These are phyloP conservation scores for Clarias batrachus DNA, from an alignment of 2,113 vertebrate species.

Conservation along the genomic window DNA sequence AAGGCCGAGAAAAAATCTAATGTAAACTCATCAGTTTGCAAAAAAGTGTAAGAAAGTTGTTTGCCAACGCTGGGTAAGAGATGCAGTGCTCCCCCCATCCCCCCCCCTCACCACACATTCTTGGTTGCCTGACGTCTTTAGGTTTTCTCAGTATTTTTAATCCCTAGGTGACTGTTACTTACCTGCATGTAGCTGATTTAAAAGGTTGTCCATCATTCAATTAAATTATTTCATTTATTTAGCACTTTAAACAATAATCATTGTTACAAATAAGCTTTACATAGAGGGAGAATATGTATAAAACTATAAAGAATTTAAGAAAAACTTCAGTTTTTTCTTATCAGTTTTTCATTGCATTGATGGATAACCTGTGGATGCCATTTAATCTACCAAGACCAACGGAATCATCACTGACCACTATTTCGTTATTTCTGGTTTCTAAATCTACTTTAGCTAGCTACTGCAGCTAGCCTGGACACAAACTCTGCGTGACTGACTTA, in stretches of 20 bases:
- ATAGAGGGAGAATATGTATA: too few relatives aligned
- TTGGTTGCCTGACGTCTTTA: neutral
- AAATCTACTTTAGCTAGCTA: neutral
- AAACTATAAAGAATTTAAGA: too few relatives aligned
- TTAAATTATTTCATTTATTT: too few relatives aligned
- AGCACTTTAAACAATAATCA: too few relatives aligned
- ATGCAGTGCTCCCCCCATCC: neutral
- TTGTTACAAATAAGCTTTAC: too few relatives aligned
- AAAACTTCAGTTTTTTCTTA: too few relatives aligned
- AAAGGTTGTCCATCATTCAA: neutral
- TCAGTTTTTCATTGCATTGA: too few relatives aligned
- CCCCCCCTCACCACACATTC: neutral
- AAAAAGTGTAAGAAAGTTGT: neutral
- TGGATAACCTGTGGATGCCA: too few relatives aligned
- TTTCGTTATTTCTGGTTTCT: neutral
- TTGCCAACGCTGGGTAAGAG: neutral
- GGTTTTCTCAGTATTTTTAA: neutral
- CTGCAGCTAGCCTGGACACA: neutral
- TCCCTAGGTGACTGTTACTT: neutral
- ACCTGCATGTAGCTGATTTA: neutral
- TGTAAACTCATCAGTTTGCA: neutral
- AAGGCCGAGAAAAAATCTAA: neutral
- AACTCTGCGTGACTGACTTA: neutral
- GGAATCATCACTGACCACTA: too few relatives aligned
- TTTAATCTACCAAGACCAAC: too few relatives aligned